Conservation (phyloP, 2,888 invertebrate species). For the Oligia strigilis region DNA sequence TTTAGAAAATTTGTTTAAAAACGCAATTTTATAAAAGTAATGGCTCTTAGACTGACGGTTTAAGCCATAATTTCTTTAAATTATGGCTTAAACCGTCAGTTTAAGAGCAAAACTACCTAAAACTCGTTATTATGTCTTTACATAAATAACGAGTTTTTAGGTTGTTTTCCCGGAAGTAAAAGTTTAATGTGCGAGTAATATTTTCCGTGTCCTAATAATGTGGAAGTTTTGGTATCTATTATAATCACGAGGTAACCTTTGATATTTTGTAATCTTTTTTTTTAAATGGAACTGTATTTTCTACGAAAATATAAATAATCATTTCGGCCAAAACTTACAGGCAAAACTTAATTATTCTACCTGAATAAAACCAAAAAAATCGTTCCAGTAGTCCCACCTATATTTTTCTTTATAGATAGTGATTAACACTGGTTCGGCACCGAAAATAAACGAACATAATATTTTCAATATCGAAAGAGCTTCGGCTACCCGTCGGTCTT, state of each 20-base stretch:
- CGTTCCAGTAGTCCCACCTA: slow-evolving; percentile 1
- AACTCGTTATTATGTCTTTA: too few species aligned
- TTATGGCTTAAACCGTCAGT: too few species aligned
- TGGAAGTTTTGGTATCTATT: slow-evolving; percentile 21
- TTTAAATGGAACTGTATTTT: slow-evolving; percentile 5
- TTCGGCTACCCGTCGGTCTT: slow-evolving; percentile 26
- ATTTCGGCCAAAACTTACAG: not conserved
- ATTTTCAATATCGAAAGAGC: slow-evolving; percentile 46
- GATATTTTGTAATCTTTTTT: slow-evolving; percentile 2
- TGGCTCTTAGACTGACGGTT: slow-evolving; percentile 65
- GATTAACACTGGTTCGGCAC: slow-evolving; percentile 34
- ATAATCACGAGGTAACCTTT: slow-evolving; percentile 15
- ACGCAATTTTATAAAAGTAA: slow-evolving; percentile 67
- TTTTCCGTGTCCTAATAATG: slow-evolving; percentile 40
- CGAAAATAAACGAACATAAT: slow-evolving; percentile 40
- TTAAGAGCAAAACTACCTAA: too few species aligned
- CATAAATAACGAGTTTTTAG: slow-evolving; percentile 48
- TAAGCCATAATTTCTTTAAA: slow-evolving; percentile 45
- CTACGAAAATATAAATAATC: not conserved
- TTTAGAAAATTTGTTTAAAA: slow-evolving; percentile 67
- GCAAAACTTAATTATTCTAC: slow-evolving; percentile 14
- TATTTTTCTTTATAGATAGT: slow-evolving; percentile 19
- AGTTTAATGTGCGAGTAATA: slow-evolving; percentile 49
- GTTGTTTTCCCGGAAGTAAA: slow-evolving; percentile 52
- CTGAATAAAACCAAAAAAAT: slow-evolving; percentile 15